phyloP scores from a whole-genome alignment of 2,797 vertebrate species.

The Mormyrus proboscirostris region DNA sequence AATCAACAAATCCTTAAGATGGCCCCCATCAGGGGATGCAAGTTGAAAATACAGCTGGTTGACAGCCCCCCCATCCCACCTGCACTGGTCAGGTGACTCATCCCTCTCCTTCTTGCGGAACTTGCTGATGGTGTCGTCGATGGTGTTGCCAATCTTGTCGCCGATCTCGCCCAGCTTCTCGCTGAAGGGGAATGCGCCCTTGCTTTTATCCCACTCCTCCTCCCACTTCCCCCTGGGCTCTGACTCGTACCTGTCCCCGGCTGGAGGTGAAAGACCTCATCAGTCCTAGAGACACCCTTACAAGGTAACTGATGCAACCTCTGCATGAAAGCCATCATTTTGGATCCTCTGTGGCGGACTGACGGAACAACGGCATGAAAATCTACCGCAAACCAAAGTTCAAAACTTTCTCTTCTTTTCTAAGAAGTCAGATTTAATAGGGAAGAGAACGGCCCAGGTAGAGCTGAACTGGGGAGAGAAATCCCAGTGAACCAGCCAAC shows the following conservation, averaged over 20 bases:
- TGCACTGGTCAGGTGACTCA: slow-evolving; percentile 90
- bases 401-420: neutral
- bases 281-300: neutral
- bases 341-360: neutral
- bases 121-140: slow-evolving; percentile 96
- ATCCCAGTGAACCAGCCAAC: slow-evolving; percentile 11
- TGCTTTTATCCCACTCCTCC: slow-evolving; percentile 97
- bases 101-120: slow-evolving; percentile 96
- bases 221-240: slow-evolving; percentile 92
- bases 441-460: neutral
- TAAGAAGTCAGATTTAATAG: neutral
- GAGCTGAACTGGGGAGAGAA: neutral
- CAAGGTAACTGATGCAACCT: neutral
- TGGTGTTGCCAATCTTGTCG: slow-evolving; percentile 96
- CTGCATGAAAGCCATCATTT: neutral
- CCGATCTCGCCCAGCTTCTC: slow-evolving; percentile 95
- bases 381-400: neutral
- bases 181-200: slow-evolving; percentile 85
- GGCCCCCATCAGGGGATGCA: neutral
- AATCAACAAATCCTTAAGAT: neutral
- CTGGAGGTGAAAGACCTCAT: slow-evolving; percentile 24
- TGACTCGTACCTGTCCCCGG: slow-evolving; percentile 75
- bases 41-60: neutral
- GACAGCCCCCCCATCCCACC: slow-evolving; percentile 53
- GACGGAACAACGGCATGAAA: neutral